A percentile compares a stretch with the other conserved stretches of the same genome.
These are phyloP conservation scores for Onychorhynchus coronatus DNA, from an alignment of 2,113 vertebrate species.

Conservation along the genomic window DNA sequence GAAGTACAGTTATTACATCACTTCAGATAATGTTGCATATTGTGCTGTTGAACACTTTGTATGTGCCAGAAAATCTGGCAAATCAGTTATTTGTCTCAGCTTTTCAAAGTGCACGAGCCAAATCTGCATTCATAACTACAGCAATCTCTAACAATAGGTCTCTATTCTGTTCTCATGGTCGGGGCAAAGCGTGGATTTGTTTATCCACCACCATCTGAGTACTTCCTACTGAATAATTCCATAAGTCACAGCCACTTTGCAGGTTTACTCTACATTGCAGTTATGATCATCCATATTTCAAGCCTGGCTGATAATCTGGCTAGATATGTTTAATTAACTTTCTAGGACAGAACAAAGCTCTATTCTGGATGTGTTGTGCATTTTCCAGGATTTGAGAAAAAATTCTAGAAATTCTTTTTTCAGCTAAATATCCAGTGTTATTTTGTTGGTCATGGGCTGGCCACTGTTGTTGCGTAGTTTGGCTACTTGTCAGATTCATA, in stretches of 20 bases:
- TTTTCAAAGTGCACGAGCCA: not conserved
- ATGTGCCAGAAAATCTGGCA: not conserved
- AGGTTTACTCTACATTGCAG: not conserved
- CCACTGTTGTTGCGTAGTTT: not conserved
- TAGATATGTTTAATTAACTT: not conserved
- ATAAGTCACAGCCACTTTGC: not conserved
- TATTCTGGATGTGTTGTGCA: not conserved
- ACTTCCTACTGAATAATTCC: not conserved
- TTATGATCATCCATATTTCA: not conserved
- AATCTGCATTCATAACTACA: not conserved
- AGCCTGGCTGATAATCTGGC: not conserved
- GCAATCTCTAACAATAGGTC: not conserved
- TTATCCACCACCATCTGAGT: not conserved
- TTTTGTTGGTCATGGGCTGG: not conserved
- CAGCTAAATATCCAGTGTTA: not conserved
- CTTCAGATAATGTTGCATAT: conserved; percentile 14
- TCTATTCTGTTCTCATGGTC: not conserved
- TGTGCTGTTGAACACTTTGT: not conserved
- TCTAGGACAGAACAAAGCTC: not conserved
- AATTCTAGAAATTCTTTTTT: not conserved
- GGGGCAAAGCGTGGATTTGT: not conserved
- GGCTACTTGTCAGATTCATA: not conserved
- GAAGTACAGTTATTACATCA: conserved; percentile 5
- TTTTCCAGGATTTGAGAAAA: not conserved
- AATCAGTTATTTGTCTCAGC: not conserved